These are phyloP conservation scores for Drosophila lutescens DNA, from an alignment of 2,888 invertebrate species.

Conservation along the genomic window DNA sequence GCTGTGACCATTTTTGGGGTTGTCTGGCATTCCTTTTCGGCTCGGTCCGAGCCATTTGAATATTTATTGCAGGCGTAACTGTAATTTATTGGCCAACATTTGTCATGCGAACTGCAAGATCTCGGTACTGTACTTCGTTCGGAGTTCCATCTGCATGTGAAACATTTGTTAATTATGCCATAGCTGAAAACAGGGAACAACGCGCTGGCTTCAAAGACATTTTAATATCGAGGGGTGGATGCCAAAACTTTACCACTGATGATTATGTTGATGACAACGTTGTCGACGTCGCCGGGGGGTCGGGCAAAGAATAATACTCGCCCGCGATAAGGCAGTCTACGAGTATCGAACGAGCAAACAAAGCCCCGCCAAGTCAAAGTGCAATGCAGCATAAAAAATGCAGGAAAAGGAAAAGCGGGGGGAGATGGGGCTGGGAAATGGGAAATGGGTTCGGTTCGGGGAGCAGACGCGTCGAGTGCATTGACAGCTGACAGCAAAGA, in stretches of 20 bases:
- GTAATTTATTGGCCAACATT: slow-evolving; percentile 82
- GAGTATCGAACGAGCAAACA: slow-evolving; percentile 60
- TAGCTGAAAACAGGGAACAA: slow-evolving; percentile 4
- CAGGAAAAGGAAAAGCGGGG: slow-evolving; percentile 22
- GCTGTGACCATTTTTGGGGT: slow-evolving; percentile 58
- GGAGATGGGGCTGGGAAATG: slow-evolving; percentile 2
- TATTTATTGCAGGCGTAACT: slow-evolving; percentile 82
- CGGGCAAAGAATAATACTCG: slow-evolving; percentile 45
- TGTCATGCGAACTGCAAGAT: slow-evolving; percentile 62
- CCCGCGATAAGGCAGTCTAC: slow-evolving; percentile 52
- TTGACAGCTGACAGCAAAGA: slow-evolving; percentile 78
- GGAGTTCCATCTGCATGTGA: slow-evolving; percentile 15
- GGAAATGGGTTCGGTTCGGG: slow-evolving; percentile 35
- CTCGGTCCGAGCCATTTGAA: slow-evolving; percentile 67
- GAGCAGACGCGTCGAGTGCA: slow-evolving; percentile 66
- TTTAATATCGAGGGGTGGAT: slow-evolving; percentile 30
- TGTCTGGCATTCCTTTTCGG: slow-evolving; percentile 10
- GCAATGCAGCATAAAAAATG: slow-evolving; percentile 75
- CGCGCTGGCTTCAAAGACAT: slow-evolving; percentile 45
- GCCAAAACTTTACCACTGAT: slow-evolving; percentile 57
- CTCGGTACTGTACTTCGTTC: not conserved
- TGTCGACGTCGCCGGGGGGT: slow-evolving; percentile 45
- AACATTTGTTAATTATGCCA: slow-evolving; percentile 62
- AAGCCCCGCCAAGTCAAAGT: slow-evolving; percentile 72
- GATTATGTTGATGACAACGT: slow-evolving; percentile 77